Evolutionary conservation across 2,113 vertebrate species (phyloP), one percentile per base, ranked within the genome.

Genomic region (Australoheros scitulus): DNA sequence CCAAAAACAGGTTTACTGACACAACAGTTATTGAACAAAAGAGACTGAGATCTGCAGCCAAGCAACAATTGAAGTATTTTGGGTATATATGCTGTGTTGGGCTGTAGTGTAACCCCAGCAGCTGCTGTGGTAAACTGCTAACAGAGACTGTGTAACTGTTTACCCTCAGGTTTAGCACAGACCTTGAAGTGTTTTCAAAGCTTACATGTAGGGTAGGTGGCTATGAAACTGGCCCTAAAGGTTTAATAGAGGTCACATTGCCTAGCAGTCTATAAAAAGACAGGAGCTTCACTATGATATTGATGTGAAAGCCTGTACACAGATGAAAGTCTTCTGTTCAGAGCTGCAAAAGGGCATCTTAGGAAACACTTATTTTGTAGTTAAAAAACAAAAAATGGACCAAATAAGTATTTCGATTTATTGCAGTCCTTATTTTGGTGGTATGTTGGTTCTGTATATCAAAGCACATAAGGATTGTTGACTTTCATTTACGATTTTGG

Each of bases 111-210:
- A 85, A 41, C 47, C 68, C 26, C 11, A 55, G 68, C 83, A 83
- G 61, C 63, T 79, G 56, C 61, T 72, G 61, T 55, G 55, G 77
- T 84, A 61, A 81, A 78, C 56, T 68, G 11, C 32, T 59, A 88
- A 76, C 60, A 59, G 68, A 77, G 56, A n/a, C 26, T 17, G 9
- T 85, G 24, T 29, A 61, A 61, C 76, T 72, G 52, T 81, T 91
- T 83, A 87, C 58, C 34, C 79, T 74, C 41, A 57, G 60, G 77
- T 91, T 90, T 64, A 81, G 78, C 8, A n/a, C 61, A 87, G 82
- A 87, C 83, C 77, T 79, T 81, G 79, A 83, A 87, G 56, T 84
- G 68, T 91, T 88, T 89, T 68, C 58, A 80, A 76, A 83, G 81
- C 80, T 75, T 63, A 79, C 79, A 75, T 43, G 61, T 64, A 61